Percentiles rank a stretch among this genome's conserved stretches.
These are phyloP conservation scores for Epinephelus awoara DNA, from an alignment of 2,797 vertebrate species.

Conservation along the genomic window DNA sequence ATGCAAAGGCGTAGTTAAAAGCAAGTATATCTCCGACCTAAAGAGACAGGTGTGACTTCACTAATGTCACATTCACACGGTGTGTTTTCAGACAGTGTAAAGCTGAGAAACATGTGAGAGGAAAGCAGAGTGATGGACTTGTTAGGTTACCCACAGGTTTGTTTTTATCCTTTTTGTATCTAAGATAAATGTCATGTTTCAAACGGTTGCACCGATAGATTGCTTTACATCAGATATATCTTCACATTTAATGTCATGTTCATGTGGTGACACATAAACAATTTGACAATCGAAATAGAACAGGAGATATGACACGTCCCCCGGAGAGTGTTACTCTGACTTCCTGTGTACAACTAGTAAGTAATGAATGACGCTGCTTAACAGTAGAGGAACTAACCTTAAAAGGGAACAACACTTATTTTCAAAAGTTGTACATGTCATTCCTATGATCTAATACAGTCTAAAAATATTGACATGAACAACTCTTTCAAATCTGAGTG, in stretches of 20 bases:
- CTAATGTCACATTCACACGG: neutral
- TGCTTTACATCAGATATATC: neutral
- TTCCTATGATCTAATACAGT: no score
- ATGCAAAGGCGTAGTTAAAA: no score
- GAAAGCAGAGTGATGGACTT: neutral
- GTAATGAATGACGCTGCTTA: neutral
- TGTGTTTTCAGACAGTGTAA: neutral
- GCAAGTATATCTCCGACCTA: no score
- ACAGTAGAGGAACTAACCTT: neutral
- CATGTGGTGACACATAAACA: conserved; percentile 1
- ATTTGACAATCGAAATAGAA: no score
- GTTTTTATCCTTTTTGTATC: neutral
- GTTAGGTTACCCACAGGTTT: neutral
- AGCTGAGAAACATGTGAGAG: neutral
- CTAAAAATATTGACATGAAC: no score
- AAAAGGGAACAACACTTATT: no score
- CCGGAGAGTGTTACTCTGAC: neutral
- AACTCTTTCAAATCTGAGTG: no score
- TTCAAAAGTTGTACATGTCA: no score
- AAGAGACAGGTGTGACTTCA: conserved; percentile 20
- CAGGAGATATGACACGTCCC: neutral
- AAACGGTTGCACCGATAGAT: neutral
- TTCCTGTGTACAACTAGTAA: neutral
- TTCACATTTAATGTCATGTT: neutral
- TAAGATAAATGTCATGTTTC: neutral